A percentile compares a stretch with the other conserved stretches of the same genome.
These are phyloP conservation scores for Trissolcus basalis DNA, from an alignment of 1,140 invertebrate species.

Conservation along the genomic window DNA sequence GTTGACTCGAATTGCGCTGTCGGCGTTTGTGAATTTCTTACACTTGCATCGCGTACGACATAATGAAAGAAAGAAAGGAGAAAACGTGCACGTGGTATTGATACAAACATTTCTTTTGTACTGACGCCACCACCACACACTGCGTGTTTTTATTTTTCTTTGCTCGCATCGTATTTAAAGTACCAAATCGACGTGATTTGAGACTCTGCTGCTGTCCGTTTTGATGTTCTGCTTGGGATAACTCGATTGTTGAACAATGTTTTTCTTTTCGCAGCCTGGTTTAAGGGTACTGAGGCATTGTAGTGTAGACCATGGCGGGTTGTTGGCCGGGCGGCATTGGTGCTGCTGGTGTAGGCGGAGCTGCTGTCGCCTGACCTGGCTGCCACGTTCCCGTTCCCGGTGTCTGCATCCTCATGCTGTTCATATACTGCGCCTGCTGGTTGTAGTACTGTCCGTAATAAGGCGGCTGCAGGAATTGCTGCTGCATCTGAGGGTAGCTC, in stretches of 20 bases:
- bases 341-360: constrained; percentile 75
- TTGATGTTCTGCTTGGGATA: constrained; percentile 12
- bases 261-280: not conserved
- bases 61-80: constrained; percentile 20
- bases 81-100: constrained; percentile 37
- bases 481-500: constrained; percentile 79
- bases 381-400: constrained; percentile 77
- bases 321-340: constrained; percentile 76
- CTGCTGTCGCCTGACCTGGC: constrained; percentile 73
- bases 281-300: constrained; percentile 85
- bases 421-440: constrained; percentile 76
- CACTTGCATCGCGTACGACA: not conserved
- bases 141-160: no score
- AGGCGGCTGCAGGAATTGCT: constrained; percentile 71
- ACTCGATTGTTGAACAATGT: not conserved
- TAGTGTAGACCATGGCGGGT: constrained; percentile 82
- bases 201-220: constrained; percentile 39
- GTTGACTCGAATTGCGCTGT: no score
- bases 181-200: constrained; percentile 34
- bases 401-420: constrained; percentile 77
- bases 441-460: constrained; percentile 79
- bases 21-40: no score
- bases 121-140: constrained; percentile 31
- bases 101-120: constrained; percentile 42
- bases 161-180: constrained; percentile 23